Conservation (phyloP, 2,113 vertebrate species). For the Nothocercus julius region DNA sequence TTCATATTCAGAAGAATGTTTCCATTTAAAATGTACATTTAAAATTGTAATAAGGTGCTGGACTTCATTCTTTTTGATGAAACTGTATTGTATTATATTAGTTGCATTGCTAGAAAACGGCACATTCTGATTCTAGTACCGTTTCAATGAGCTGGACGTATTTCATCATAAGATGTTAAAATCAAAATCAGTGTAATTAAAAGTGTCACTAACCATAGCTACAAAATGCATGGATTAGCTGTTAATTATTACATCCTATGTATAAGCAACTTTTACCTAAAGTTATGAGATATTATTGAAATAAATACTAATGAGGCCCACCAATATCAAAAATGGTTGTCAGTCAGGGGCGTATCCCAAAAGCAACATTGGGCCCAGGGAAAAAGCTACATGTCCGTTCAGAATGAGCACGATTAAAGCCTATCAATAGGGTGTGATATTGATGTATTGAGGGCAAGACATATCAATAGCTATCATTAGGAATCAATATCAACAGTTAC, state of each 20-base stretch:
- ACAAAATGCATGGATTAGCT: background rate
- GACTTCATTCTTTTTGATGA: conserved; percentile 52
- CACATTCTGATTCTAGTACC: conserved; percentile 18
- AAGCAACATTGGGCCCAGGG: no score
- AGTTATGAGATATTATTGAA: conserved; percentile 17
- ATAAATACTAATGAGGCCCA: background rate
- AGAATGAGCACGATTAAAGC: no score
- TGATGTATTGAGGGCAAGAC: no score
- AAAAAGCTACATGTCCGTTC: no score
- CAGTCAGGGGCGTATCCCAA: no score
- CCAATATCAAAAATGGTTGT: no score
- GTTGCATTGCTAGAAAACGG: conserved; percentile 17
- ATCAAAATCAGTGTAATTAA: conserved; percentile 41
- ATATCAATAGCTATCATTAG: no score
- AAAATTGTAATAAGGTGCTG: conserved; percentile 73
- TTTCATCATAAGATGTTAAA: conserved; percentile 25
- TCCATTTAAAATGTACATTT: conserved; percentile 79
- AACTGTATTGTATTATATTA: conserved; percentile 46
- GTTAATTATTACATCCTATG: conserved; percentile 22
- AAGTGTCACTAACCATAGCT: conserved; percentile 34
- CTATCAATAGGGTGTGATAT: no score
- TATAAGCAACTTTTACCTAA: conserved; percentile 49
- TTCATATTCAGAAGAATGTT: conserved; percentile 78
- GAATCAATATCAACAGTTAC: no score
- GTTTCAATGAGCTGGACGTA: conserved; percentile 33